Evolutionary conservation across 1,140 invertebrate species (phyloP), one percentile per base, ranked within the genome.

Genomic region (Tribolium castaneum): DNA sequence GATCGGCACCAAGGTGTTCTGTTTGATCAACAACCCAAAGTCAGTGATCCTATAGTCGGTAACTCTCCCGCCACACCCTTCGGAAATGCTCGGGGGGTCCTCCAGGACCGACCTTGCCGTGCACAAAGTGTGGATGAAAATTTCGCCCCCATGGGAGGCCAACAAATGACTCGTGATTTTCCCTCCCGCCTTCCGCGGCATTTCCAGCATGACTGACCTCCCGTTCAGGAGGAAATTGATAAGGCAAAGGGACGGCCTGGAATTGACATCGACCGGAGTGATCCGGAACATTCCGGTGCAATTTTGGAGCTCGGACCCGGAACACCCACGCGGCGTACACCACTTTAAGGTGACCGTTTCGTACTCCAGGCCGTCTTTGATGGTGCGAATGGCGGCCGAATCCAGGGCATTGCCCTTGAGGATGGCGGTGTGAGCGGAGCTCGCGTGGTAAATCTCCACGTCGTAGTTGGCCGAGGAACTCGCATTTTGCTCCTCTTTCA

Each of bases 401-500:
- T 91, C 83, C 16, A 90, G 85, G 80, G 85, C 52, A 80, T 86
- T 87, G 84, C 91, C 90, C 90, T 91, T 90, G 50, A 95, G 87
- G 25, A 97, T 91, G 0, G 95, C 92, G 0, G 92, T 90, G 86
- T 98, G 97, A 0, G 96, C 96, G 10, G 92, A 90, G 1, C 92
- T 91, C 0, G 95, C 92, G 86, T 99, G 97, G 80, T 98, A 93
- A 51, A 99, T 94, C 87, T 99, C 97, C 0, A 99, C 98, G 86
- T 99, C 97, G 86, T 99, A 99, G 88, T 99, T 99, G 0, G 97
- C 96, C 59, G 97, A 99, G 0, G 97, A 98, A 87, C 94, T 97
- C 0, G 98, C 97, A 88, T 99, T 99, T 89, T 99, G 97, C 88
- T 99, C 98, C 88, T 99, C 98, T 89, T 99, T 99, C 98, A 99